These are phyloP conservation scores for Penelope pileata DNA, from an alignment of 2,113 vertebrate species.

Conservation along the genomic window DNA sequence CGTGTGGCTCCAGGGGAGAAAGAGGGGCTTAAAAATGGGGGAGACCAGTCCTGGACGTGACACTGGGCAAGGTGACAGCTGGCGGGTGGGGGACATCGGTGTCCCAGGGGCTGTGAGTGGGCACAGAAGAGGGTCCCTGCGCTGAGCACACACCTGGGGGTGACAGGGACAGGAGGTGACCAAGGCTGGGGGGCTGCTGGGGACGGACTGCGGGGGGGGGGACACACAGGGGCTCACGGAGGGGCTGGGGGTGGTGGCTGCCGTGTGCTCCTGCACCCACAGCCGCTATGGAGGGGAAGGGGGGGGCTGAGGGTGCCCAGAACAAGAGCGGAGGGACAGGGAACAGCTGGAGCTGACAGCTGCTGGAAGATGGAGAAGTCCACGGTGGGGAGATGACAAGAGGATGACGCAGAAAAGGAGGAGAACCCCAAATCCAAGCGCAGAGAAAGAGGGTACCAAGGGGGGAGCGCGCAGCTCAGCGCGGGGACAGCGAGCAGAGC, in stretches of 20 bases:
- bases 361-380: neutral
- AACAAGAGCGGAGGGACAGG: neutral
- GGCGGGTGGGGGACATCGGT: fast-evolving
- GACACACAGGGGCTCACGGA: neutral
- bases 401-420: neutral
- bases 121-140: neutral
- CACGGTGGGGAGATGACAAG: neutral
- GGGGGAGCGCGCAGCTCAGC: fast-evolving
- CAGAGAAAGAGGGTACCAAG: neutral
- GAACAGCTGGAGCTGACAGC: neutral
- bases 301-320: fast-evolving
- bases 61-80: neutral
- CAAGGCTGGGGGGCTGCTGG: neutral
- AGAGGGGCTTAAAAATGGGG: neutral
- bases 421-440: fast-evolving
- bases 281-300: fast-evolving
- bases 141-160: fast-evolving
- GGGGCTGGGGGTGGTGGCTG: neutral
- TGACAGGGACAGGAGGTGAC: neutral
- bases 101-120: neutral
- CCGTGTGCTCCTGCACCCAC: neutral
- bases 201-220: fast-evolving
- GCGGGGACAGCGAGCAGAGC: neutral
- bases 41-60: fast-evolving
- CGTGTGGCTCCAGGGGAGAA: neutral